Evolutionary conservation across 2,888 invertebrate genomes (phyloP).

Genomic region (Eucera pruinosa): DNA sequence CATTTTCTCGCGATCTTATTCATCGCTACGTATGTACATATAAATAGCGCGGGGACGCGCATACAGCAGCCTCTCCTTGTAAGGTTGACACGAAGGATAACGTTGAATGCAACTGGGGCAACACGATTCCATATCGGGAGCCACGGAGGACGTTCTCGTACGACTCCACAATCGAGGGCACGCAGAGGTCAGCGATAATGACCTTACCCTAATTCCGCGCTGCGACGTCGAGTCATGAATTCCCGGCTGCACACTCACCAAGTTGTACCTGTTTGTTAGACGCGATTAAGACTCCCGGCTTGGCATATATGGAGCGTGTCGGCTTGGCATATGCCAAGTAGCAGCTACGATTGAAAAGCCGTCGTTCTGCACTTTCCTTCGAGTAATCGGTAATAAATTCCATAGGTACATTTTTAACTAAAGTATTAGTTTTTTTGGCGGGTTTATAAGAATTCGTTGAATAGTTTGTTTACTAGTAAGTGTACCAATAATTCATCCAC

Average conservation of each 20-base stretch:
- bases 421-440: neutral
- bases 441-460: neutral
- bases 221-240: conserved; percentile 34
- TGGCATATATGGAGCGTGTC: conserved; percentile 31
- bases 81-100: conserved; percentile 78
- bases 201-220: conserved; percentile 80
- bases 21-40: conserved; percentile 61
- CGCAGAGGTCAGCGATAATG: conserved; percentile 74
- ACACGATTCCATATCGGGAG: conserved; percentile 73
- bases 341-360: conserved; percentile 4
- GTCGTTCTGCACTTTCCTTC: conserved; percentile 9
- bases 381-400: too few species aligned
- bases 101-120: conserved; percentile 78
- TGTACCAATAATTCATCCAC: too few species aligned
- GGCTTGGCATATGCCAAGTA: conserved; percentile 15
- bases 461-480: neutral
- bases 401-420: too few species aligned
- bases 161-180: conserved; percentile 62
- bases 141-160: conserved; percentile 73
- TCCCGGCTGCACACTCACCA: conserved; percentile 22
- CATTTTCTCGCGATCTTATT: conserved; percentile 58
- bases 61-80: conserved; percentile 72
- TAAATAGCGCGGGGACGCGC: conserved; percentile 70
- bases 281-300: neutral
- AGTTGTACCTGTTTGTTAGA: too few species aligned